Evolutionary conservation across 1,140 invertebrate species (phyloP).

Genomic region (Drosophila pandora): DNA sequence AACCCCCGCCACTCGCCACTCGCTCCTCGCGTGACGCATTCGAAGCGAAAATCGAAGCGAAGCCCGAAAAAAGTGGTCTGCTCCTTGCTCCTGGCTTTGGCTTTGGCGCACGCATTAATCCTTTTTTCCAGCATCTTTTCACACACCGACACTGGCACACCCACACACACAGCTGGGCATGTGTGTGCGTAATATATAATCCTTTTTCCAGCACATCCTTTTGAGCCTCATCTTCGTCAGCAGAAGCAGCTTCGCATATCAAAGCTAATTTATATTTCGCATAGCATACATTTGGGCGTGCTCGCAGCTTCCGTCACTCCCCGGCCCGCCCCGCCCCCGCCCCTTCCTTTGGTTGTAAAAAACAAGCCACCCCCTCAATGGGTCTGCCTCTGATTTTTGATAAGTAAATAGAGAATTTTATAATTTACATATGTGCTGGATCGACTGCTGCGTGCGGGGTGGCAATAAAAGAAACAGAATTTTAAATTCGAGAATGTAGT

Average conservation of each 20-base stretch:
- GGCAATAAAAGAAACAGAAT: conserved; percentile 81
- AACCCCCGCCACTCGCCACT: not conserved
- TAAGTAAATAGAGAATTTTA: conserved; percentile 80
- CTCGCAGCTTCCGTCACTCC: conserved; percentile 40
- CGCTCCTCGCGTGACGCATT: conserved; percentile 71
- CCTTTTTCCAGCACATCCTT: conserved; percentile 62
- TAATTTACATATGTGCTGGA: conserved; percentile 39
- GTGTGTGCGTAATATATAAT: conserved; percentile 71
- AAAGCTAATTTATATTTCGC: conserved; percentile 80
- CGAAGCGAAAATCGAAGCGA: conserved; percentile 69
- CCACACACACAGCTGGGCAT: conserved; percentile 42
- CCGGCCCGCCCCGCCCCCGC: not conserved
- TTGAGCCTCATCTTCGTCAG: conserved; percentile 53
- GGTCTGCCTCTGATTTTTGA: conserved; percentile 69
- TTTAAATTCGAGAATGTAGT: conserved; percentile 82
- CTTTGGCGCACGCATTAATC: conserved; percentile 73
- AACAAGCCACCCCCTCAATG: conserved; percentile 23
- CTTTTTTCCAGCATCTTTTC: conserved; percentile 80
- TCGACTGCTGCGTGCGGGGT: not conserved
- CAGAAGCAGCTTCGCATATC: conserved; percentile 70
- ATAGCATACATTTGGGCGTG: conserved; percentile 76
- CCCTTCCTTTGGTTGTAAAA: not conserved
- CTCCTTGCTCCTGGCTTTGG: conserved; percentile 50
- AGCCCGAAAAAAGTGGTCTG: conserved; percentile 23
- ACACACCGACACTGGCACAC: conserved; percentile 34